These are phyloP conservation scores for Darevskia mixta DNA, from an alignment of 2,797 vertebrate genomes.

Conservation along the genomic window DNA sequence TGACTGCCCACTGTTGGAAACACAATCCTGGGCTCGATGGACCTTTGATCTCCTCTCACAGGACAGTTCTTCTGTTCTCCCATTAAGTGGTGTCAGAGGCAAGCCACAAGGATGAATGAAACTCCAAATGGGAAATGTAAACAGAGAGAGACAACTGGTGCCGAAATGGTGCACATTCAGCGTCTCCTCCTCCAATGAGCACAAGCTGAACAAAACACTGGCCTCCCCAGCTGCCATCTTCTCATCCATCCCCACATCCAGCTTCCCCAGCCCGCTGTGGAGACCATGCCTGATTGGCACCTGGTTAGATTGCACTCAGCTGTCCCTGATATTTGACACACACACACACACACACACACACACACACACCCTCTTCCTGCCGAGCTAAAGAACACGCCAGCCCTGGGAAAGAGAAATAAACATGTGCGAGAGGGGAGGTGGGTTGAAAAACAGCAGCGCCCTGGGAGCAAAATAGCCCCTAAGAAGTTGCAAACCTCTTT, in stretches of 20 bases:
- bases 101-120: neutral
- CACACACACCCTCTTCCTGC: neutral
- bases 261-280: neutral
- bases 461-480: neutral
- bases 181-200: neutral
- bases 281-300: slow-evolving; percentile 42
- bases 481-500: neutral
- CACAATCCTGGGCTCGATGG: neutral
- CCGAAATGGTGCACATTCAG: slow-evolving; percentile 7
- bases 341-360: neutral
- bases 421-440: neutral
- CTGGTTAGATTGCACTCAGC: slow-evolving; percentile 37
- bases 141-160: slow-evolving; percentile 12
- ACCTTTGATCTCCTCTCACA: neutral
- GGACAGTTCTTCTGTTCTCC: neutral
- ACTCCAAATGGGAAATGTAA: neutral
- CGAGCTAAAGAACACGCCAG: slow-evolving; percentile 7
- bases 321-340: slow-evolving; percentile 50
- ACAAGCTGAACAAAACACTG: too few relatives aligned
- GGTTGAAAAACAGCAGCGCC: neutral
- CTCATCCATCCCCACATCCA: slow-evolving; percentile 19
- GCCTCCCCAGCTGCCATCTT: slow-evolving; percentile 35
- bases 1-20: neutral
- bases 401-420: slow-evolving; percentile 30
- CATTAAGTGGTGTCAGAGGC: neutral